phyloP scores from a whole-genome alignment of 2,888 invertebrate genomes.

The Beris chalybata region DNA sequence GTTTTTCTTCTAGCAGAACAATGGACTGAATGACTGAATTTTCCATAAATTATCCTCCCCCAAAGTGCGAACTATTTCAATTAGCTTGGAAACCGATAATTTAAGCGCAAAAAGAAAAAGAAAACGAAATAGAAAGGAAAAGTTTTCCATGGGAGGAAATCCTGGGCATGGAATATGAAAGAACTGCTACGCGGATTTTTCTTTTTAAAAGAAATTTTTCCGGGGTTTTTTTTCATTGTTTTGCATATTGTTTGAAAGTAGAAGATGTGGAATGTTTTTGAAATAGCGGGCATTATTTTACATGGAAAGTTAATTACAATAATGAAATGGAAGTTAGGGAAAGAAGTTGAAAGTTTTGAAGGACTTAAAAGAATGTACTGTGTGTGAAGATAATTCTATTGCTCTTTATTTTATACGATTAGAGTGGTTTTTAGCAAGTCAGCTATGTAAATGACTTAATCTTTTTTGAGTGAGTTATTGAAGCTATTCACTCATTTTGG shows the following conservation, averaged over 20 bases:
- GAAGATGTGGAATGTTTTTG: neutral
- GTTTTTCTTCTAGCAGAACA: neutral
- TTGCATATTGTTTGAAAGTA: conserved; percentile 9
- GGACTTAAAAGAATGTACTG: too few relatives aligned
- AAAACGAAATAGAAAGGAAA: neutral
- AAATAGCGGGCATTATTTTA: conserved; percentile 2
- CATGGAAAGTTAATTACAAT: conserved; percentile 25
- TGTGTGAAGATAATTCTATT: too few relatives aligned
- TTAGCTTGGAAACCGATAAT: conserved; percentile 17
- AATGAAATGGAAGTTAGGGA: neutral
- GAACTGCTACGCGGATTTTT: neutral
- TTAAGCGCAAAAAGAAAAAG: neutral
- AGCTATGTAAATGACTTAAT: too few relatives aligned
- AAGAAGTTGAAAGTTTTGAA: too few relatives aligned
- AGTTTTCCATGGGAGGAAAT: neutral
- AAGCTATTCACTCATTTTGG: too few relatives aligned
- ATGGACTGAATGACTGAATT: conserved; percentile 11
- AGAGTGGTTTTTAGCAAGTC: too few relatives aligned
- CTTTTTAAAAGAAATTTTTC: neutral
- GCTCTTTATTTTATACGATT: too few relatives aligned
- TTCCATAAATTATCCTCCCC: conserved; percentile 12
- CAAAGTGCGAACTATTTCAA: conserved; percentile 17
- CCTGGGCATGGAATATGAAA: too few relatives aligned
- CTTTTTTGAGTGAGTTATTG: too few relatives aligned
- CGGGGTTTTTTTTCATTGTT: conserved; percentile 3